Conservation (phyloP, 2,113 vertebrate species). For the Dasypus novemcinctus region DNA sequence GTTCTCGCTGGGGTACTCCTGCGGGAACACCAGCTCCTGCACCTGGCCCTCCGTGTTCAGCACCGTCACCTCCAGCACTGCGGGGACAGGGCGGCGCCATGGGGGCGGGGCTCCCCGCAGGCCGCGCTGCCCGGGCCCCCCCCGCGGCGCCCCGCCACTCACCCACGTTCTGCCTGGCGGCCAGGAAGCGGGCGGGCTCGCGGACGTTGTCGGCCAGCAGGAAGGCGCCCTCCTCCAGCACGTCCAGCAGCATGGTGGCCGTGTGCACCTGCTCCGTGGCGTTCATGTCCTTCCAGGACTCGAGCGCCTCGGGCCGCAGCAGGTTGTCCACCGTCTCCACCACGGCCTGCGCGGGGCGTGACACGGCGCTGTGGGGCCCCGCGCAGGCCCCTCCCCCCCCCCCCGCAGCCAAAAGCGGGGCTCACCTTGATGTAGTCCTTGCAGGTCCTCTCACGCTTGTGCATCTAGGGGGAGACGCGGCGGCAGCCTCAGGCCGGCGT, state of each 20-base stretch:
- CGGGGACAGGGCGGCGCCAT: neutral
- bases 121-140: too few species aligned
- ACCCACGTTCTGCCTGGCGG: constrained; percentile 92
- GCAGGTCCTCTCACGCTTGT: constrained; percentile 94
- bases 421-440: constrained; percentile 95
- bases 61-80: constrained; percentile 93
- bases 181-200: constrained; percentile 89
- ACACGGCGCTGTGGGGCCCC: neutral
- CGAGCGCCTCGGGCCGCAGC: constrained; percentile 88
- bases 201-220: constrained; percentile 95
- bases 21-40: constrained; percentile 92
- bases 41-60: constrained; percentile 93
- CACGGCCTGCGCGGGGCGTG: constrained; percentile 84
- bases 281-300: constrained; percentile 96
- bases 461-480: constrained; percentile 84
- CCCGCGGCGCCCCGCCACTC: neutral
- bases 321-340: constrained; percentile 95
- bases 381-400: neutral
- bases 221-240: constrained; percentile 94
- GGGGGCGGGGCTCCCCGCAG: neutral
- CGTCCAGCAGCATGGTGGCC: constrained; percentile 94
- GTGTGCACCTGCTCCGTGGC: constrained; percentile 94
- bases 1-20: constrained; percentile 90
- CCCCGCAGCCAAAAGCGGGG: too few species aligned
- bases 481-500: neutral